phyloP scores from a whole-genome alignment of 2,888 invertebrate genomes.

The Hirtodrosophila histrioides region DNA sequence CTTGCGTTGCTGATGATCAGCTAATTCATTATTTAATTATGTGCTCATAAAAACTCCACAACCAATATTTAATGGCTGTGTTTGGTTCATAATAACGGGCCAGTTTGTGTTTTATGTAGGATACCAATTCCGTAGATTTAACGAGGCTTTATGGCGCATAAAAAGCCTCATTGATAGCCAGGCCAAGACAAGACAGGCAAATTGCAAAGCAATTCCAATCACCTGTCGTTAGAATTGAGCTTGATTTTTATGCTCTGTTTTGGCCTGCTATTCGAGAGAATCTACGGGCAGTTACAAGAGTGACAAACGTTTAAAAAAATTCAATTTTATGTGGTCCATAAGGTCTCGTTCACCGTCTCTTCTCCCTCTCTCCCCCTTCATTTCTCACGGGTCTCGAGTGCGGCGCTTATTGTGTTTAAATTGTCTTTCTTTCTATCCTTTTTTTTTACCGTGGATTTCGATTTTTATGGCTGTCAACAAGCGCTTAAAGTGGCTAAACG shows the following conservation, averaged over 20 bases:
- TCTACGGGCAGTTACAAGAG: constrained; percentile 13
- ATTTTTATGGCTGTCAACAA: constrained; percentile 57
- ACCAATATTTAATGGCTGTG: constrained; percentile 31
- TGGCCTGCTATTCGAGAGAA: constrained; percentile 31
- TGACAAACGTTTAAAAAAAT: constrained; percentile 15
- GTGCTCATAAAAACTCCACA: constrained; percentile 31
- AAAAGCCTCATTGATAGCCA: constrained; percentile 19
- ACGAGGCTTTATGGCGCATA: constrained; percentile 56
- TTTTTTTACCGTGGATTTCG: constrained; percentile 28
- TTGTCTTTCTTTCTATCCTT: constrained; percentile 4
- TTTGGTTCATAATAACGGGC: constrained; percentile 26
- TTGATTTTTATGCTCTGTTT: constrained; percentile 24
- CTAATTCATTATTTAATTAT: constrained; percentile 42
- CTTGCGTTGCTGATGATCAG: background rate
- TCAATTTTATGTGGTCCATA: constrained; percentile 43
- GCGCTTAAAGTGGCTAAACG: constrained; percentile 58
- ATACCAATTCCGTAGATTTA: constrained; percentile 44
- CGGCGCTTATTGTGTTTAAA: constrained; percentile 21
- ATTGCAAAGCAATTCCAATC: constrained; percentile 35
- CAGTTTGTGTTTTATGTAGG: constrained; percentile 36
- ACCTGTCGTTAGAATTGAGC: constrained; percentile 39
- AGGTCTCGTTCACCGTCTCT: background rate
- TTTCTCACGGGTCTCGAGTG: constrained; percentile 20
- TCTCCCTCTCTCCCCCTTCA: constrained; percentile 4
- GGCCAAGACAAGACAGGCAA: constrained; percentile 19